Percentiles rank a stretch among this genome's conserved stretches.
phyloP scores from a whole-genome alignment of 2,797 vertebrate genomes.

The Mormyrus hasselquistii region DNA sequence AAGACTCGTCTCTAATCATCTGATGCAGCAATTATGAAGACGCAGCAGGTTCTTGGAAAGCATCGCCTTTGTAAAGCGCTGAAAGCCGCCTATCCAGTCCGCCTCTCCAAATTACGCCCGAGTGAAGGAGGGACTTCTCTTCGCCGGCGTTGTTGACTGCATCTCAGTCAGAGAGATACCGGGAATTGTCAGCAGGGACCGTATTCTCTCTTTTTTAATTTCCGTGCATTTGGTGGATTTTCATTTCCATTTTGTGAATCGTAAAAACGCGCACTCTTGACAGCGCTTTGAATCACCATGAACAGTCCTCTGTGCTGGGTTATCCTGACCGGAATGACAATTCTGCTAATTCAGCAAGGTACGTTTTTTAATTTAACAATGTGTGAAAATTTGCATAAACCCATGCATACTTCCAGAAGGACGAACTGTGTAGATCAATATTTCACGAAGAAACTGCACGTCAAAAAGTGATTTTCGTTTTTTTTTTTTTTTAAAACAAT shows the following conservation, averaged over 20 bases:
- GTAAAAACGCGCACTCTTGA: neutral
- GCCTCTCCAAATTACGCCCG: neutral
- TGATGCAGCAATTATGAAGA: neutral
- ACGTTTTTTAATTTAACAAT: neutral
- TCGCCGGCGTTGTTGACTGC: neutral
- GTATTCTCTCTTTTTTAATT: neutral
- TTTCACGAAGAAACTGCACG: neutral
- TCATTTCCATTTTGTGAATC: neutral
- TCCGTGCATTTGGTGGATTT: constrained; percentile 5
- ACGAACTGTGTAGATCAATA: neutral
- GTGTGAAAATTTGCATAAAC: neutral
- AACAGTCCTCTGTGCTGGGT: constrained; percentile 14
- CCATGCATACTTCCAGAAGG: neutral
- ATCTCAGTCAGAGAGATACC: neutral
- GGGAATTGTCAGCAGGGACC: constrained; percentile 10
- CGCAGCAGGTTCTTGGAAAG: constrained; percentile 12
- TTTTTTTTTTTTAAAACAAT: neutral
- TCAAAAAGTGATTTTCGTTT: neutral
- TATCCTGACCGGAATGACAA: constrained; percentile 21
- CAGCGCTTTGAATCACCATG: neutral
- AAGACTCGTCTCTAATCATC: neutral
- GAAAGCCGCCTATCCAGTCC: neutral
- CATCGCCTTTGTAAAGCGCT: neutral
- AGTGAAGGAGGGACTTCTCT: constrained; percentile 10
- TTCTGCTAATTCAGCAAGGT: constrained; percentile 19